Percentiles rank a stretch among this genome's conserved stretches.
phyloP scores from a whole-genome alignment of 2,888 invertebrate genomes.

The Drosophila hamatofila region DNA sequence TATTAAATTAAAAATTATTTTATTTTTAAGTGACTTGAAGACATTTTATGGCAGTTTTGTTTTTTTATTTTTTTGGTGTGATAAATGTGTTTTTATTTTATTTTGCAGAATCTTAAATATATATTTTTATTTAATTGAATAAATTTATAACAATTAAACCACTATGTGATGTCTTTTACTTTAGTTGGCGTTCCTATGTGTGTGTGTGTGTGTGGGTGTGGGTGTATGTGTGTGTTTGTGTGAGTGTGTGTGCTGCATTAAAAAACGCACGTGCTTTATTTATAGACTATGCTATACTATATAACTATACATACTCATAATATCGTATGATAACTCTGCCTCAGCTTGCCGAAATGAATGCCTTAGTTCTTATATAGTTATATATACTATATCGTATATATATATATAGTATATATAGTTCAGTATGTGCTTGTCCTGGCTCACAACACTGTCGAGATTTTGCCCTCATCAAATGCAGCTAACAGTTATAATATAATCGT shows the following conservation, averaged over 20 bases:
- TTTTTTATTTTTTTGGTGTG: constrained; percentile 16
- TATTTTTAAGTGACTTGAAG: constrained; percentile 33
- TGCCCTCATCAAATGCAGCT: constrained; percentile 54
- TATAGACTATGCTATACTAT: constrained; percentile 11
- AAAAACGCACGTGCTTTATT: constrained; percentile 44
- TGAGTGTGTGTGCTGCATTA: constrained; percentile 38
- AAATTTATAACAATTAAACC: constrained; percentile 69
- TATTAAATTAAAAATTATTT: constrained; percentile 15
- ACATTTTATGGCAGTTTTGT: constrained; percentile 69
- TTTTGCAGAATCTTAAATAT: constrained; percentile 36
- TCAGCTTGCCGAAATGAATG: constrained; percentile 36
- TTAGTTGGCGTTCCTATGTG: constrained; percentile 23
- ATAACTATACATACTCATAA: constrained; percentile 30
- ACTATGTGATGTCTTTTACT: constrained; percentile 63
- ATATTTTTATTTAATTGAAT: constrained; percentile 30
- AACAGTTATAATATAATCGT: constrained; percentile 52
- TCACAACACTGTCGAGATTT: constrained; percentile 85
- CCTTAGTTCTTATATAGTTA: constrained; percentile 39
- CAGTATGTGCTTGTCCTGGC: constrained; percentile 72
- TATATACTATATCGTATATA: constrained; percentile 48
- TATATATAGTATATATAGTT: constrained; percentile 59
- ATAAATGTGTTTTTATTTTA: constrained; percentile 28
- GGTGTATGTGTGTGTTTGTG: constrained; percentile 19
- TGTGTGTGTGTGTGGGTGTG: constrained; percentile 6
- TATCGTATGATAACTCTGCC: constrained; percentile 41